Conservation (phyloP, 2,113 vertebrate genomes). For the Maccullochella peelii region DNA sequence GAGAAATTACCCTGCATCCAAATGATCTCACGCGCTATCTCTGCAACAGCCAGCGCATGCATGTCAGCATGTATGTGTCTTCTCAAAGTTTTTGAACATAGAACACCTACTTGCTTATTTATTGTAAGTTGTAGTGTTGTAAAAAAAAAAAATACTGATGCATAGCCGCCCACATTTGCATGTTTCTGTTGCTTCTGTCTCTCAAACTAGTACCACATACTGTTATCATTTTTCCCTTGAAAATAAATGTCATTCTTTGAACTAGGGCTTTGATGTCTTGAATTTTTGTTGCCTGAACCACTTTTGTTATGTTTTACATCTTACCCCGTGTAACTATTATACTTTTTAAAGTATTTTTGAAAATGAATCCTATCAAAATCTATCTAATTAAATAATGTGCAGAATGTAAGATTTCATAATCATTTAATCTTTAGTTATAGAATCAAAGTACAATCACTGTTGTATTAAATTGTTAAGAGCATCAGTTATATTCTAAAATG, state of each 20-base stretch:
- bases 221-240: slow-evolving; percentile 29
- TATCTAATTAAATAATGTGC: not conserved
- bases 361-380: not conserved
- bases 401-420: not conserved
- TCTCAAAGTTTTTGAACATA: not conserved
- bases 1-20: not conserved
- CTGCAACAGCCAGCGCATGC: too few species aligned
- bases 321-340: not conserved
- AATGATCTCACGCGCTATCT: not conserved
- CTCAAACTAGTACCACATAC: slow-evolving; percentile 22
- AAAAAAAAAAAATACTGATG: slow-evolving; percentile 6
- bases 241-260: slow-evolving; percentile 45
- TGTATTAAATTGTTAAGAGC: not conserved
- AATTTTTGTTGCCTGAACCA: slow-evolving; percentile 15
- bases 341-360: not conserved
- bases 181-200: slow-evolving; percentile 33
- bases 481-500: not conserved
- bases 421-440: not conserved
- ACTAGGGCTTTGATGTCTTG: slow-evolving; percentile 24
- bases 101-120: slow-evolving; percentile 23
- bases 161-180: slow-evolving; percentile 21
- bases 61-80: not conserved
- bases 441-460: not conserved
- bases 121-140: slow-evolving; percentile 5
- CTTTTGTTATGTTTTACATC: slow-evolving; percentile 13